Evolutionary conservation across 2,888 invertebrate species (phyloP).

Genomic region (Diarsia mendica): DNA sequence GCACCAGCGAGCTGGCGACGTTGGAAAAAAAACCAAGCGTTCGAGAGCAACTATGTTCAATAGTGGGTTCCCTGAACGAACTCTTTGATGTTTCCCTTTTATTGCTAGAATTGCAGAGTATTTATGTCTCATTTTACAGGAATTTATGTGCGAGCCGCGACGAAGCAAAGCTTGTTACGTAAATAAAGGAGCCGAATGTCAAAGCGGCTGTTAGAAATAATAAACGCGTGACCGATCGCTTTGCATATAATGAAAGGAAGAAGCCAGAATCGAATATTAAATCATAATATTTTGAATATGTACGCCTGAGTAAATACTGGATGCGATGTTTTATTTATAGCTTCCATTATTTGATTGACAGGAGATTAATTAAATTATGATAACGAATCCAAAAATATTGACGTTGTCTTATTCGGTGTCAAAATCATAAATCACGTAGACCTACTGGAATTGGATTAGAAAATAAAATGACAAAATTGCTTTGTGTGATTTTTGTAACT

Average conservation of each 20-base stretch:
- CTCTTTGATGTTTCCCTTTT: slow-evolving; percentile 84
- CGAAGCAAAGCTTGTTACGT: slow-evolving; percentile 72
- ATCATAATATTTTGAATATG: slow-evolving; percentile 61
- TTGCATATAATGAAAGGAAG: slow-evolving; percentile 73
- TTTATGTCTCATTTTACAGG: slow-evolving; percentile 81
- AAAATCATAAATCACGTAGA: neutral
- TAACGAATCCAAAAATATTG: slow-evolving; percentile 13
- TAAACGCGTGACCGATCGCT: slow-evolving; percentile 76
- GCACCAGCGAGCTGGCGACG: slow-evolving; percentile 52
- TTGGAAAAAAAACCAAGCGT: slow-evolving; percentile 59
- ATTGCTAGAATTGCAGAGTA: slow-evolving; percentile 79
- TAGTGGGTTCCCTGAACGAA: slow-evolving; percentile 77
- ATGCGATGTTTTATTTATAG: slow-evolving; percentile 45
- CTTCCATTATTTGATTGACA: slow-evolving; percentile 28
- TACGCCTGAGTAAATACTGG: slow-evolving; percentile 51
- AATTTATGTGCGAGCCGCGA: slow-evolving; percentile 78
- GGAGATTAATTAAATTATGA: slow-evolving; percentile 31
- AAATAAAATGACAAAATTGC: neutral
- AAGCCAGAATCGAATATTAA: slow-evolving; percentile 71
- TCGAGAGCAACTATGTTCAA: slow-evolving; percentile 72
- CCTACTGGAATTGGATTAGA: neutral
- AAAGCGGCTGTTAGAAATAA: slow-evolving; percentile 77
- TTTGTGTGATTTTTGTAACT: neutral
- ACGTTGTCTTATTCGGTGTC: neutral
- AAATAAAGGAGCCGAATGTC: slow-evolving; percentile 77